Evolutionary conservation across 2,797 vertebrate genomes (phyloP), one percentile per base, ranked within the genome.

Genomic region (Heliangelus exortis): DNA sequence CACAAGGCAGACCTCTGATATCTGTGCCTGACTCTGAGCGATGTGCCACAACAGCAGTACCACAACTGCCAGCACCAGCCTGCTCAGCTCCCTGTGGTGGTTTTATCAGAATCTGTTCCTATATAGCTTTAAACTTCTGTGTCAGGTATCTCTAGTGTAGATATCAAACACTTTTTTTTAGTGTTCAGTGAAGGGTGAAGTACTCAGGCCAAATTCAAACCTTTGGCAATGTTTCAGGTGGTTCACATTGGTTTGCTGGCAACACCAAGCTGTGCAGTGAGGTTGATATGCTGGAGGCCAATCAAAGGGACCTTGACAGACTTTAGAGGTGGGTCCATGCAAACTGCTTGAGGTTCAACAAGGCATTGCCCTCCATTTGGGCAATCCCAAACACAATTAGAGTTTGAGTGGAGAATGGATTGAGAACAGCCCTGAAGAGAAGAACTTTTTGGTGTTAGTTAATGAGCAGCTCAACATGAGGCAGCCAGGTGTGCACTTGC

Each of bases 81-180:
- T 69, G 10, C 22, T 58, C 58, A 63, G 14, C 19, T n/a, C 4
- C 25, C 34, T 34, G 5, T n/a, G 5, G 8, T 21, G 21, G 18
- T 23, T 74, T 68, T 51, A 78, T 19, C 8, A 39, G 4, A 11
- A 28, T 8, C 10, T 2, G 2, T 19, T 57, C 29, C 25, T 43
- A 25, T 9, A 23, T 15, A 66, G 8, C 28, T 43, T 84, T 45
- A 72, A 17, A 58, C 65, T 90, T 73, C 55, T 69, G 15, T 2
- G 0, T 47, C 33, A 16, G 5, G 4, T 53, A 11, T 58, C 39
- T 76, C 9, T 33, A 79, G 12, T 1, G 0, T 2, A 57, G 19
- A 23, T 22, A 74, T 12, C 2, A 80, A 90, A 34, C 8, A 31
- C 3, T 31, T n/a, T 10, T 10, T 59, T 34, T n/a, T 8, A 69